Evolutionary conservation across 2,113 vertebrate genomes (phyloP).

Genomic region (Paradoxurus hermaphroditus): DNA sequence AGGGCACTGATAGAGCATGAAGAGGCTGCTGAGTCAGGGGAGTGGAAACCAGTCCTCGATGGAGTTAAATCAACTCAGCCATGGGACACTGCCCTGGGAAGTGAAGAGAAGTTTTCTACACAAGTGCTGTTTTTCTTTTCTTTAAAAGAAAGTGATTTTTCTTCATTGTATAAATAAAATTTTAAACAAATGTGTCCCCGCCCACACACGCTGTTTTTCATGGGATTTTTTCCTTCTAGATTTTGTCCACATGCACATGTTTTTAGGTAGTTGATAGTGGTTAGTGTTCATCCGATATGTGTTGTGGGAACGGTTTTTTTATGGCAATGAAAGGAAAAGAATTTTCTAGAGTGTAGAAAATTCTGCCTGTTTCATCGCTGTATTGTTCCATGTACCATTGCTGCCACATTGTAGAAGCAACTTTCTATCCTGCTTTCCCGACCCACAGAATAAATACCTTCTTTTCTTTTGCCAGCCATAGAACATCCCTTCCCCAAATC

Average conservation of each 20-base stretch:
- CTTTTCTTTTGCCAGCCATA: neutral
- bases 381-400: neutral
- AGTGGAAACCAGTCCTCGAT: neutral
- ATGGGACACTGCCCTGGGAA: neutral
- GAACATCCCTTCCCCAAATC: neutral
- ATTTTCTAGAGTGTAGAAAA: neutral
- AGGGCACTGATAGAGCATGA: neutral
- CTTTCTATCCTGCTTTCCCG: neutral
- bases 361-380: neutral
- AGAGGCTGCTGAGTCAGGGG: neutral
- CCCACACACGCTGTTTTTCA: neutral
- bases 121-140: neutral
- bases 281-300: neutral
- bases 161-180: neutral
- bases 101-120: neutral
- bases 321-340: neutral
- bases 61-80: neutral
- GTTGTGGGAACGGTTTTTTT: neutral
- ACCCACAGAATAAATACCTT: neutral
- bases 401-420: neutral
- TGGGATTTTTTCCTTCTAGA: neutral
- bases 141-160: neutral
- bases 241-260: neutral
- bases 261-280: conserved; percentile 1
- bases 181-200: neutral